phyloP scores from a whole-genome alignment of 2,797 vertebrate genomes.

The Tapera naevia region DNA sequence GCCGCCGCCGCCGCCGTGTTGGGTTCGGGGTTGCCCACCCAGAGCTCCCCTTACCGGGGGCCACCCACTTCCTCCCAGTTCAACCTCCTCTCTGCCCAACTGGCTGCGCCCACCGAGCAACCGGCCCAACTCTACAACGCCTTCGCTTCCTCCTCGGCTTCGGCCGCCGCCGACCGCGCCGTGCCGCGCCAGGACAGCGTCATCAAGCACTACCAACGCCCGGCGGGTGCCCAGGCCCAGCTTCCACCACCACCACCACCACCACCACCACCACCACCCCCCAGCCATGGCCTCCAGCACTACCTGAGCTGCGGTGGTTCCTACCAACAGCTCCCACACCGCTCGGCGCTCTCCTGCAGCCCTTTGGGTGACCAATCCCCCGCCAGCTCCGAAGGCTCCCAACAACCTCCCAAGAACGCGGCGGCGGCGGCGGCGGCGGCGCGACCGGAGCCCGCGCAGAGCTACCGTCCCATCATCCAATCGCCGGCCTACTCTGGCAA shows the following conservation, averaged over 20 bases:
- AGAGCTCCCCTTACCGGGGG: conserved; percentile 82
- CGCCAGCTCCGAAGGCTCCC: conserved; percentile 72
- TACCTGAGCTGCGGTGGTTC: conserved; percentile 90
- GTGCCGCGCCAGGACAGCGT: conserved; percentile 93
- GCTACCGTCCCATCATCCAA: conserved; percentile 92
- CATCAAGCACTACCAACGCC: conserved; percentile 91
- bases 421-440: conserved; percentile 15
- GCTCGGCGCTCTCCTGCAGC: conserved; percentile 87
- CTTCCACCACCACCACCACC: conserved; percentile 71
- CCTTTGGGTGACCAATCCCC: conserved; percentile 89
- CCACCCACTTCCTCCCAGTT: conserved; percentile 84
- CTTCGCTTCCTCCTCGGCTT: conserved; percentile 80
- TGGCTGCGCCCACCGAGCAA: conserved; percentile 76
- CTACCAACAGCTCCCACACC: conserved; percentile 90
- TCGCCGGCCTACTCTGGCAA: conserved; percentile 86
- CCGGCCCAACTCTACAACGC: conserved; percentile 90
- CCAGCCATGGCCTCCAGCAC: conserved; percentile 90
- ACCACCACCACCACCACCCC: conserved; percentile 79
- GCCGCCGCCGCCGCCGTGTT: too few relatives aligned
- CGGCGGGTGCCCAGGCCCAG: conserved; percentile 80
- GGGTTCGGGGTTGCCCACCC: conserved; percentile 78
- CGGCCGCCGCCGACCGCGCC: conserved; percentile 77
- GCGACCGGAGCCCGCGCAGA: conserved; percentile 66
- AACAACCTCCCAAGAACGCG: conserved; percentile 70
- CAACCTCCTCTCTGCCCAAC: conserved; percentile 87